Base-by-base conservation (phyloP, 2,113 vertebrate species). In the Gobiocypris rarus region DNA sequence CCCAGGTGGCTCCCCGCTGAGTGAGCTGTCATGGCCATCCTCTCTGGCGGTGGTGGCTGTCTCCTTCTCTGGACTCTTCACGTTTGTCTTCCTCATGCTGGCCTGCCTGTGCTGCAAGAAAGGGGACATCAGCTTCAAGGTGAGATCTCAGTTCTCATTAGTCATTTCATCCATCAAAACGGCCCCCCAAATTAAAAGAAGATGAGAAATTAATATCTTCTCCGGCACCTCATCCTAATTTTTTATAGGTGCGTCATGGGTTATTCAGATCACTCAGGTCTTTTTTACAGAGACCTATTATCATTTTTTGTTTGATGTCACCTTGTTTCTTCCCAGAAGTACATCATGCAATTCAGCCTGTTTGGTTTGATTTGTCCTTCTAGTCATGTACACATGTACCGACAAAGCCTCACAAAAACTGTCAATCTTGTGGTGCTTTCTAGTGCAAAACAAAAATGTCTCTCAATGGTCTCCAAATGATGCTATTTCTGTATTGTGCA, bases 101-200 rank as follows among this genome's bases (percentile, higher is more conserved):
- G 97, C 97, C 92, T 99, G 98, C 88, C 93, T 99, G 92, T 99
- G 98, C 94, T 99, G 98, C 92, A 99, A 98, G 95, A 98, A 98
- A 94, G 96, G 96, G 4, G 95, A 97, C 94, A 95, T 97, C 0
- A 97, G 97, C 88, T 99, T 99, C 93, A 99, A 99, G 97, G 98
- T 99, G 94, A 97, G 94, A 95, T 95, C 83, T 84, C 84, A 24
- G 67, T 75, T 22, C 8, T 50, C 41, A 54, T 54, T 50, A 59
- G 6, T 86, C 38, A 13, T 15, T 59, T 69, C 52, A 81, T 83
- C 76, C 70, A 85, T 86, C 75, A 83, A 48, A 81, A 56, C 3
- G 8, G n/a, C 43, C 41, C 15, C 65, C 56, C 45, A 70, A 85
- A 75, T 85, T 79, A 79, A n/a, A 85, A 71, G 43, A 41, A 14